A percentile compares a stretch with the other conserved stretches of the same genome.
Conservation (phyloP, 2,113 vertebrate genomes). For the Ursus arctos region DNA sequence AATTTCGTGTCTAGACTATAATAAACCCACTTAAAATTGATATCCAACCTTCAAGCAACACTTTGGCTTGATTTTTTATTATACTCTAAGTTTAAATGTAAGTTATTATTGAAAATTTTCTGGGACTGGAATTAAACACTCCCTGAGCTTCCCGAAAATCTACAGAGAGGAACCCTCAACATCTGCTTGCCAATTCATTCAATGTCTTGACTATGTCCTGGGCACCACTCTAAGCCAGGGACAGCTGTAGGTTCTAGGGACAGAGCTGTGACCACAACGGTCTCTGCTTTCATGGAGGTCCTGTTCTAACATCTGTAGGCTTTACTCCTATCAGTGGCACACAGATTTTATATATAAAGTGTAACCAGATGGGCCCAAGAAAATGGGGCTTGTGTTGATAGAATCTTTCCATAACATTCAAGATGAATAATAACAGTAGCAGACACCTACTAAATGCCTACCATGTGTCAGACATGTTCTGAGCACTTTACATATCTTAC, state of each 20-base stretch:
- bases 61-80: conserved; percentile 47
- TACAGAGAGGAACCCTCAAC: neutral
- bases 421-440: neutral
- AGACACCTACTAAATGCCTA: neutral
- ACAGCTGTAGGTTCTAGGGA: neutral
- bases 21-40: conserved; percentile 73
- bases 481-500: neutral
- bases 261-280: neutral
- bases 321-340: neutral
- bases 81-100: conserved; percentile 30
- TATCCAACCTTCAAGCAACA: conserved; percentile 51
- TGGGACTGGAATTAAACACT: conserved; percentile 45
- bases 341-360: neutral
- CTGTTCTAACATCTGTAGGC: neutral
- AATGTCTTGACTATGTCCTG: neutral
- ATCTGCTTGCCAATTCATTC: neutral
- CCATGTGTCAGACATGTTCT: neutral
- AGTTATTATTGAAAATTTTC: conserved; percentile 34
- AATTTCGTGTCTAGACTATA: conserved; percentile 80
- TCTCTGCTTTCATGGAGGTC: neutral
- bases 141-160: conserved; percentile 2
- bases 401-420: neutral
- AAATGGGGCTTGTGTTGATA: neutral
- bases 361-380: neutral
- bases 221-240: neutral